A percentile compares a stretch with the other conserved stretches of the same genome.
These are phyloP conservation scores for Mus pahari DNA, from an alignment of 2,113 vertebrate genomes.

Conservation along the genomic window DNA sequence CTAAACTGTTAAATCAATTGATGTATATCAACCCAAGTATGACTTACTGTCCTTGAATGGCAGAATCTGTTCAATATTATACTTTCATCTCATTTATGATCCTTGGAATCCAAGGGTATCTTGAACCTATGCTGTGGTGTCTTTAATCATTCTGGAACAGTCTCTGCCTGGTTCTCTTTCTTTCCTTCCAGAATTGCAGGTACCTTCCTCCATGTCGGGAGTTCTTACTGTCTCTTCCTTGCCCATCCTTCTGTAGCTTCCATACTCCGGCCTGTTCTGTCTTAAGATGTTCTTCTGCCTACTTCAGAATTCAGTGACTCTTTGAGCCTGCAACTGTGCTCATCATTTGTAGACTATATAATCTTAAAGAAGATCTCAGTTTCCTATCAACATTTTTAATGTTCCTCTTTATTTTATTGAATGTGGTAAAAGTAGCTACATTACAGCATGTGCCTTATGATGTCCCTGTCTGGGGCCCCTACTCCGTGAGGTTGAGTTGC, in stretches of 20 bases:
- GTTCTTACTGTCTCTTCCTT: background rate
- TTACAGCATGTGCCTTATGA: background rate
- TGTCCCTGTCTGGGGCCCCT: background rate
- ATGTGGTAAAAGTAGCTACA: background rate
- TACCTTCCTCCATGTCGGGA: background rate
- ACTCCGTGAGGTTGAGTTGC: background rate
- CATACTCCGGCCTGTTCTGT: background rate
- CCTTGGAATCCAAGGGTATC: background rate
- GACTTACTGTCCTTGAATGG: background rate
- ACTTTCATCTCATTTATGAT: background rate
- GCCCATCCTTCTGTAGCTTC: background rate
- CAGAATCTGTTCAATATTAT: background rate
- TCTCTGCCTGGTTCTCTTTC: background rate
- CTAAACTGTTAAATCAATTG: slow-evolving; percentile 38
- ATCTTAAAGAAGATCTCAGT: background rate
- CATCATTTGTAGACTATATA: slow-evolving; percentile 20
- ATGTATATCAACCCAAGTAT: background rate
- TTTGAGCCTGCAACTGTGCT: background rate
- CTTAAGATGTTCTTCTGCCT: background rate
- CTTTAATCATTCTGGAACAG: slow-evolving; percentile 2
- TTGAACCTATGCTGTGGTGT: slow-evolving; percentile 4
- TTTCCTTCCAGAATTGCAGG: background rate
- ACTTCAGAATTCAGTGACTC: slow-evolving; percentile 21
- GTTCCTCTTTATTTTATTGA: slow-evolving; percentile 17
- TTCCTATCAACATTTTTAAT: slow-evolving; percentile 43